Evolutionary conservation across 2,113 vertebrate species (phyloP).

Genomic region (Ariopsis seemanni): DNA sequence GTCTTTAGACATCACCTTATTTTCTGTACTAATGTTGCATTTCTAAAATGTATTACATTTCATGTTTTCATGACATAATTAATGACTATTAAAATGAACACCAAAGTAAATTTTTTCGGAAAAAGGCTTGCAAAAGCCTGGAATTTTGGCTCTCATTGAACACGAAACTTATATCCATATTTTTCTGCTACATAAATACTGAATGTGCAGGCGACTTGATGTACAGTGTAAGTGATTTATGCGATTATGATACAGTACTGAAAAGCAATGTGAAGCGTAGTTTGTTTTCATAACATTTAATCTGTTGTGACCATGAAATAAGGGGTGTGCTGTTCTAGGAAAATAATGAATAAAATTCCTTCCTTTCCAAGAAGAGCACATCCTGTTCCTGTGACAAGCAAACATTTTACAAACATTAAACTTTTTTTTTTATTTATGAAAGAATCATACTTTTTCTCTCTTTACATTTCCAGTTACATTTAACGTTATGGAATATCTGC

Average conservation of each 20-base stretch:
- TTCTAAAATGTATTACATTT: background rate
- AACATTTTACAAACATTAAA: background rate
- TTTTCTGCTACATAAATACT: background rate
- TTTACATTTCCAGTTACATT: background rate
- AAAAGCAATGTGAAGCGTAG: background rate
- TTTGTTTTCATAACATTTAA: background rate
- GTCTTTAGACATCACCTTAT: background rate
- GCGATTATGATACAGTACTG: background rate
- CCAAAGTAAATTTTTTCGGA: background rate
- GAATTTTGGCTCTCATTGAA: background rate
- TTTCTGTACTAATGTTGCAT: background rate
- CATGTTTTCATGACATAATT: background rate
- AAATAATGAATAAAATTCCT: background rate
- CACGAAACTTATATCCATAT: background rate
- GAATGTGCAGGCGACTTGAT: background rate
- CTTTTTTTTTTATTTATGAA: background rate
- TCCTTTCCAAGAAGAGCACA: background rate
- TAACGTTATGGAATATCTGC: background rate
- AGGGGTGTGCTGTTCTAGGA: background rate
- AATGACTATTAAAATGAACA: background rate
- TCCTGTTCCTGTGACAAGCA: background rate
- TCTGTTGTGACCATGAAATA: background rate
- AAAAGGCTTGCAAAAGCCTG: background rate
- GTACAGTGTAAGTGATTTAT: background rate
- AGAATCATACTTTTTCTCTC: background rate